Base-by-base conservation (phyloP, 2,888 invertebrate genomes). In the Protophormia terraenovae region DNA sequence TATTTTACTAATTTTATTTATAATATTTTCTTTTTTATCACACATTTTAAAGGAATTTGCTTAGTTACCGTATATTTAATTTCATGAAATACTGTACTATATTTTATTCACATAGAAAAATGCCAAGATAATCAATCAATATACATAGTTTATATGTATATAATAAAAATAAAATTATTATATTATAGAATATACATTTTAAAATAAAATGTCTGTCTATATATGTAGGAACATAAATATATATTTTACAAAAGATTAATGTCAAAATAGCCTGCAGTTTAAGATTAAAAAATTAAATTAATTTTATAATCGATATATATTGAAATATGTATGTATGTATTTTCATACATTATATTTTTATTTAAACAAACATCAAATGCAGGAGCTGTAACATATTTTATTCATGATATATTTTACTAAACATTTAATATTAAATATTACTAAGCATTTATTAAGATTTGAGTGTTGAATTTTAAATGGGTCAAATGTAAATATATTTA, bases 211-310 rank as follows among this genome's bases (percentile, higher is more conserved):
- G 53, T 41, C 19, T 19, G 53, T 62, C 19, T 45, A 29, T 47
- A 47, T 12, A n/a, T 53, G 38, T 32, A n/a, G n/a, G n/a, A 62
- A 50, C 22, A 1, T 64, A 16, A 12, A 35, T 77, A 58, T 72
- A 58, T 60, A 73, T 73, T 77, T 81, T 71, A 71, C 62, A 64
- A 64, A 66, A 76, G 64, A 78, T 81, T 83, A 83, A 76, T 77
- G 62, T 81, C 76, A 89, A 90, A 86, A 90, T 87, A 90, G 88
- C 90, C 89, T 69, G 24, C 41, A 87, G 89, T 77, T 27, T 27
- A 76, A 87, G 87, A 87, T 87, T 87, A 87, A 87, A 87, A 87
- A 86, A 86, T 87, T 87, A 86, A 86, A 84, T 87, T 81, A 81
- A 55, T 66, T 76, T 76, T 55, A 55, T 76, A 76, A 76, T 66